These are phyloP conservation scores for Andrena hattorfiana DNA, from an alignment of 2,888 invertebrate genomes.

Conservation along the genomic window DNA sequence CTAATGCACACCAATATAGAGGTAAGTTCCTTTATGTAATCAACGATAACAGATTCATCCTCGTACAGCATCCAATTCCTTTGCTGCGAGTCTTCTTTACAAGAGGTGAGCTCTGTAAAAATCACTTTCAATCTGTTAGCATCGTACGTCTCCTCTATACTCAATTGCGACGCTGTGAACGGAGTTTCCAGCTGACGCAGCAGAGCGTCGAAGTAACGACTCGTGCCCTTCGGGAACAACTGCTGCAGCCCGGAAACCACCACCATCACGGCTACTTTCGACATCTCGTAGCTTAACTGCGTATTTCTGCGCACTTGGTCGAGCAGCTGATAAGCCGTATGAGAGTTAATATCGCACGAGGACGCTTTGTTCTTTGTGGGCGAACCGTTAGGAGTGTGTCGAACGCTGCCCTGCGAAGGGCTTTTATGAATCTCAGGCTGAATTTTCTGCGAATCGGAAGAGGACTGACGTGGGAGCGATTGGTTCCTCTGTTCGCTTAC, in stretches of 20 bases:
- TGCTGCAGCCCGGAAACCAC: slow-evolving; percentile 88
- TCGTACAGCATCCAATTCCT: slow-evolving; percentile 98
- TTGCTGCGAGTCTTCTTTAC: slow-evolving; percentile 98
- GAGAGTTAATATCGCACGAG: slow-evolving; percentile 82
- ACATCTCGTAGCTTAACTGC: slow-evolving; percentile 94
- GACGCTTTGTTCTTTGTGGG: slow-evolving; percentile 78
- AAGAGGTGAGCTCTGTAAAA: slow-evolving; percentile 93
- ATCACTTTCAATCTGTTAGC: slow-evolving; percentile 93
- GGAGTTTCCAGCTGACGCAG: slow-evolving; percentile 87
- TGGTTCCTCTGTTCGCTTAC: slow-evolving; percentile 68
- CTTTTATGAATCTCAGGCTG: slow-evolving; percentile 73
- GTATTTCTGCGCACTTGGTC: slow-evolving; percentile 93
- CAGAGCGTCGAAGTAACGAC: slow-evolving; percentile 87
- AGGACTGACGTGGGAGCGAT: slow-evolving; percentile 75
- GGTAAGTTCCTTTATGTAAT: slow-evolving; percentile 93
- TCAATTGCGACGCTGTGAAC: slow-evolving; percentile 88
- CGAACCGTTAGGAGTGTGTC: slow-evolving; percentile 74
- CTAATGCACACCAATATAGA: slow-evolving; percentile 90
- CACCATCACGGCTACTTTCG: slow-evolving; percentile 93
- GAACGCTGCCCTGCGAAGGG: slow-evolving; percentile 73
- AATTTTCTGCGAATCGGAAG: slow-evolving; percentile 75
- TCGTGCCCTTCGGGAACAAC: slow-evolving; percentile 87
- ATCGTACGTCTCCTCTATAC: slow-evolving; percentile 93
- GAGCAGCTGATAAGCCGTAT: slow-evolving; percentile 90
- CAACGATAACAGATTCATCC: slow-evolving; percentile 95